A percentile compares a stretch with the other conserved stretches of the same genome.
These are phyloP conservation scores for Tetraodon nigroviridis DNA, from an alignment of 2,113 vertebrate species.

Conservation along the genomic window DNA sequence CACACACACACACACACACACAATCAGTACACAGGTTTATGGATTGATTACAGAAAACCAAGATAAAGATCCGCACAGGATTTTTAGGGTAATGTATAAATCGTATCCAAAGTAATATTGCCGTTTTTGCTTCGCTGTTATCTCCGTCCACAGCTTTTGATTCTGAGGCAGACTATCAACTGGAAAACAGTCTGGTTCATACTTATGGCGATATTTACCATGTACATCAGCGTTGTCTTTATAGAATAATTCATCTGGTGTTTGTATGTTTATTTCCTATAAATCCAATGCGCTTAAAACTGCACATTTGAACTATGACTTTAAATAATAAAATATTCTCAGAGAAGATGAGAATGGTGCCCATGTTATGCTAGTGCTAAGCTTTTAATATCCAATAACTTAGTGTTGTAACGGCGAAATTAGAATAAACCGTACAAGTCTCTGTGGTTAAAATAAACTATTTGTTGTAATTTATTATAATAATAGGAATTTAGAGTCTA, in stretches of 20 bases:
- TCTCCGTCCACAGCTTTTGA: slow-evolving; percentile 14
- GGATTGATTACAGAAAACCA: slow-evolving; percentile 11
- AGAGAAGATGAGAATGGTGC: neutral
- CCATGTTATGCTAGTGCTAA: slow-evolving; percentile 13
- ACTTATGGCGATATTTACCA: slow-evolving; percentile 1
- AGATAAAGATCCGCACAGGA: neutral
- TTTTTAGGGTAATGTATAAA: slow-evolving; percentile 20
- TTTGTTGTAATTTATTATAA: neutral
- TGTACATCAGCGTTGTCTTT: neutral
- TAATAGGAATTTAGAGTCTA: neutral
- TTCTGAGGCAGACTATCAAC: slow-evolving; percentile 52
- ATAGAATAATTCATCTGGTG: neutral
- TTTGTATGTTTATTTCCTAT: no score
- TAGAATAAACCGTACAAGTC: slow-evolving; percentile 32
- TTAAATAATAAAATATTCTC: no score
- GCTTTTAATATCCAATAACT: neutral
- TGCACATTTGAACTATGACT: no score
- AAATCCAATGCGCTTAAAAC: no score
- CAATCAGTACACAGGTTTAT: slow-evolving; percentile 27
- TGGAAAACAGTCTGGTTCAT: slow-evolving; percentile 45
- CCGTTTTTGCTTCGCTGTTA: neutral
- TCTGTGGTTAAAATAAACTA: neutral
- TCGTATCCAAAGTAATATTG: neutral
- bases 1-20: no score
- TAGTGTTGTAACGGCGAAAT: slow-evolving; percentile 40